Evolutionary conservation across 1,140 invertebrate genomes (phyloP), one percentile per base, ranked within the genome.

Genomic region (Andrena cerasifolii): DNA sequence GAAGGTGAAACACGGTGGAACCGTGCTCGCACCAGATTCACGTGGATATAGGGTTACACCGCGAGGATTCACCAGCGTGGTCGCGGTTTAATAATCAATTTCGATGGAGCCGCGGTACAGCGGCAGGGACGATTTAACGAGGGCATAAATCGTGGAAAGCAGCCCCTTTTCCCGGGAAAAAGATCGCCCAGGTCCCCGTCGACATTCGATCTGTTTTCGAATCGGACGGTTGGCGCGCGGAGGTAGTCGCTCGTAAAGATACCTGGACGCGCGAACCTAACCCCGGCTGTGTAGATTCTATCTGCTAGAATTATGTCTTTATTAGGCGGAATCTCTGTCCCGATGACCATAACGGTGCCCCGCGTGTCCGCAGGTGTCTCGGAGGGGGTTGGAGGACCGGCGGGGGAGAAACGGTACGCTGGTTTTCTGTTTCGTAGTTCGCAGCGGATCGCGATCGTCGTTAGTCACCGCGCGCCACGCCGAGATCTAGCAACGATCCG

Each of bases 251-350:
- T 85, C 80, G 84, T 88, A 86, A 88, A 87, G 80, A 84, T 86
- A 26, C 28, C 53, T 43, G 54, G 49, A 45, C 56, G 43, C 61
- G 74, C 74, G 75, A 83, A 88, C 84, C 21, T n/a, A 10, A 40
- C 36, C 36, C 36, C 36, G 10, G 36, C 10, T 40, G 82, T 79
- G 70, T 75, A 86, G 87, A 89, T 89, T 82, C 79, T 89, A 90
- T 90, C 89, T 83, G n/a, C 77, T 89, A 89, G 82, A 90, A 90
- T 90, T 89, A 90, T 90, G 89, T 90, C 89, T 90, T 90, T 90
- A 90, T 90, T 90, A 90, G 90, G 65, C 78, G 76, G 80, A 85
- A 88, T 88, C 82, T 79, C 85, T 85, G 83, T 83, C 82, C n/a
- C 83, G 84, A 88, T 88, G 83, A 86, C 76, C 77, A 78, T 88